phyloP scores from a whole-genome alignment of 2,888 invertebrate genomes.

The Parelbella ahira region DNA sequence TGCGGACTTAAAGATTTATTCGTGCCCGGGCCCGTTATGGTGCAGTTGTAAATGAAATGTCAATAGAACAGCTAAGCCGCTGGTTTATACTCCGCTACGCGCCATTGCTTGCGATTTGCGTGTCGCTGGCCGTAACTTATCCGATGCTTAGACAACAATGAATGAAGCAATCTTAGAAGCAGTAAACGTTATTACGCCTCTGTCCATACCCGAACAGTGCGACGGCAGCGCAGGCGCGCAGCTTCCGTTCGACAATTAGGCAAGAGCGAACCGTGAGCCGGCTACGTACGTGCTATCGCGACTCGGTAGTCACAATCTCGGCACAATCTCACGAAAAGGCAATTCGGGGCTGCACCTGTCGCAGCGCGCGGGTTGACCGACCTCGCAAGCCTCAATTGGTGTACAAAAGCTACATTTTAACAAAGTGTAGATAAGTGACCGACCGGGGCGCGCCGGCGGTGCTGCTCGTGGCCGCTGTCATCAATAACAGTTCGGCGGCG shows the following conservation, averaged over 20 bases:
- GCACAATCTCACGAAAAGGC: slow-evolving; percentile 76
- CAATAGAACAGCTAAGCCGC: slow-evolving; percentile 41
- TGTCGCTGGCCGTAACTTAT: slow-evolving; percentile 47
- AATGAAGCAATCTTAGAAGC: slow-evolving; percentile 70
- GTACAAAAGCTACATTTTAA: slow-evolving; percentile 57
- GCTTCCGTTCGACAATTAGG: slow-evolving; percentile 76
- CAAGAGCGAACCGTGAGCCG: slow-evolving; percentile 46
- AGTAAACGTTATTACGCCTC: slow-evolving; percentile 67
- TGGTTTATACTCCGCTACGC: slow-evolving; percentile 53
- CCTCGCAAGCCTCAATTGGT: slow-evolving; percentile 67
- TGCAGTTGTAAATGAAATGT: slow-evolving; percentile 49
- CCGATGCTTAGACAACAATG: slow-evolving; percentile 67
- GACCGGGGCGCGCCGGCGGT: slow-evolving; percentile 75
- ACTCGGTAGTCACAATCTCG: slow-evolving; percentile 63
- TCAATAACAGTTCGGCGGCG: slow-evolving; percentile 74
- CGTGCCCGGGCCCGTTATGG: slow-evolving; percentile 7
- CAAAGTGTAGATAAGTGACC: slow-evolving; percentile 69
- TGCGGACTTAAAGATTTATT: neutral
- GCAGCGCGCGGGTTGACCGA: slow-evolving; percentile 57
- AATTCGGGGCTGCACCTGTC: slow-evolving; percentile 74
- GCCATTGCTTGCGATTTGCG: slow-evolving; percentile 58
- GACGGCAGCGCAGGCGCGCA: no score
- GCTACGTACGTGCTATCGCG: slow-evolving; percentile 53
- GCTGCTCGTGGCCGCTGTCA: slow-evolving; percentile 73
- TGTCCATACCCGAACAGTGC: no score